Evolutionary conservation across 2,113 vertebrate genomes (phyloP), one percentile per base, ranked within the genome.

Genomic region (Bambusicola thoracicus): DNA sequence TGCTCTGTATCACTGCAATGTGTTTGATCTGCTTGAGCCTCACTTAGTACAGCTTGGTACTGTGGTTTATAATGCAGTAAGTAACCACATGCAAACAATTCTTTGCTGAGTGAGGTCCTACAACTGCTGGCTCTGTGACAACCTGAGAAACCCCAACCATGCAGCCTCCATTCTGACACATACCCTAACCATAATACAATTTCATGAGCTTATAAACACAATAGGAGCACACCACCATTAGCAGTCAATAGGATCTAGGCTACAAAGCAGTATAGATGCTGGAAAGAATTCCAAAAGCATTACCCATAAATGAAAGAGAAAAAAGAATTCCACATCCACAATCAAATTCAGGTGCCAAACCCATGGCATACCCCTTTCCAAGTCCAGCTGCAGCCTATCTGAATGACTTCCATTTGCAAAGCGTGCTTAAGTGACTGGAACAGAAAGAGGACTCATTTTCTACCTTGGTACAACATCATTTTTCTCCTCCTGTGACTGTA

Each of bases 41-140:
- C 70, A 20, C 30, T 65, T 34, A 44, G 7, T 13, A n/a, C 32
- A 4, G 46, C 29, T 48, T 70, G 14, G 49, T 68, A 24, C 5
- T 25, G 63, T 34, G 14, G 21, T 87, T 85, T 73, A 25, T n/a
- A 32, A 0, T 27, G 43, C 63, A 79, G 29, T 18, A 49, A 30
- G 34, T 13, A 72, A 63, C 3, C 8, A 24, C 2, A 0, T 2
- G 1, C 7, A 6, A 3, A 8, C 32, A 19, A 77, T 8, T 65
- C 63, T 81, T 41, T 73, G 8, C 63, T 6, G 38, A 76, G 62
- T 4, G n/a, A 4, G 8, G 16, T 12, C 46, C 72, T 38, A 5
- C 61, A 56, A 19, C 17, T 1, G 11, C 38, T 49, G 41, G 10
- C 30, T 51, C 5, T 62, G 3, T 38, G 21, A 40, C 44, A 55